Percentiles rank a stretch among this genome's conserved stretches.
phyloP scores from a whole-genome alignment of 1,140 invertebrate species.

The Aphaenogaster floridana region DNA sequence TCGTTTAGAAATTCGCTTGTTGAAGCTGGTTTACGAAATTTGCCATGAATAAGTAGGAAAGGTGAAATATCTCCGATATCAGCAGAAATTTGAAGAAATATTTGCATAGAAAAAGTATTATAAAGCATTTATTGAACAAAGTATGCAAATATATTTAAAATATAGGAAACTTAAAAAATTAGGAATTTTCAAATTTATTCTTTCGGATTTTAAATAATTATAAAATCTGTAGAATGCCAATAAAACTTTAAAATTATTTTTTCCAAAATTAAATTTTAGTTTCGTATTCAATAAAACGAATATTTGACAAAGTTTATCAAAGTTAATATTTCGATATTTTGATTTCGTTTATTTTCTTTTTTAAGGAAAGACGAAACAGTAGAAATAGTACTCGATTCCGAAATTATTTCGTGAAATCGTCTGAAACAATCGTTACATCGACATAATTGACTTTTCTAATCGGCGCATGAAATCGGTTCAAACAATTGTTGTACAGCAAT shows the following conservation, averaged over 20 bases:
- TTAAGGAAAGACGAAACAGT: not conserved
- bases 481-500: slow-evolving; percentile 3
- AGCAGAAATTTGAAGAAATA: not conserved
- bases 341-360: not conserved
- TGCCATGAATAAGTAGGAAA: not conserved
- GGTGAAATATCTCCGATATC: not conserved
- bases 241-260: slow-evolving; percentile 9
- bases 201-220: not conserved
- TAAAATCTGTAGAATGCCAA: no score
- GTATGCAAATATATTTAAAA: not conserved
- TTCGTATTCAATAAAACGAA: not conserved
- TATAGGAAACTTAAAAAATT: no score
- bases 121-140: not conserved
- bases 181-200: not conserved
- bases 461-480: not conserved
- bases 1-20: not conserved
- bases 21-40: not conserved
- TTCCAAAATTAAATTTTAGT: not conserved
- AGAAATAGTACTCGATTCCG: not conserved
- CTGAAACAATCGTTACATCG: no score
- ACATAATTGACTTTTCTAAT: no score
- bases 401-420: no score
- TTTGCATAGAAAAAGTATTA: no score
- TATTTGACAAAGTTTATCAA: not conserved
- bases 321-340: no score